These are phyloP conservation scores for Laspeyria flexula DNA, from an alignment of 2,888 invertebrate genomes.

Conservation along the genomic window DNA sequence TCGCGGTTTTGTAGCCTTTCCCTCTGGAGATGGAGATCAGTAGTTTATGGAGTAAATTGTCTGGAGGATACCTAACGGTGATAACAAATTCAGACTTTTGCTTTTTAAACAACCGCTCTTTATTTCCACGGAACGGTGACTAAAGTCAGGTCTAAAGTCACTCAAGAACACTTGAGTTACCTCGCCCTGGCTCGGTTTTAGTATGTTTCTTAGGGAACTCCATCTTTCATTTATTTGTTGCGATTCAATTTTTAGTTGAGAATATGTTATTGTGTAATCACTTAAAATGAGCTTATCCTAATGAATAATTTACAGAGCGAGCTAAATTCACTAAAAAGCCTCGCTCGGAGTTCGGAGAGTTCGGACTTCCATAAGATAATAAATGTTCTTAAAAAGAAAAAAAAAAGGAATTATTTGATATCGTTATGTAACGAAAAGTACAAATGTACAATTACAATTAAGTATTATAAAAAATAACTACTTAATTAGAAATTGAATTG, in stretches of 20 bases:
- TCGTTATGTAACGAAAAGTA: too few species aligned
- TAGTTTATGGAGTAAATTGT: not conserved
- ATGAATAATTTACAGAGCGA: too few species aligned
- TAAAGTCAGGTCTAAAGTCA: not conserved
- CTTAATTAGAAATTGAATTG: too few species aligned
- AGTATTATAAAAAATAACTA: too few species aligned
- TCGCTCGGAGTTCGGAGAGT: too few species aligned
- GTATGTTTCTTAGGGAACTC: not conserved
- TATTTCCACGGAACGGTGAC: not conserved
- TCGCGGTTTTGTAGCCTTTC: not conserved
- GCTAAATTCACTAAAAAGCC: too few species aligned
- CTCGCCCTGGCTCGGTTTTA: not conserved
- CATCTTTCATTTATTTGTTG: not conserved
- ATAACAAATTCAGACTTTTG: not conserved
- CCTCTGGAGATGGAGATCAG: not conserved
- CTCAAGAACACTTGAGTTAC: not conserved
- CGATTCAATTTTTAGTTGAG: not conserved
- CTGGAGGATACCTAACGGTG: conserved; percentile 6
- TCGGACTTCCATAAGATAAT: too few species aligned
- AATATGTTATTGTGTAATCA: not conserved
- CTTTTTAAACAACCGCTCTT: not conserved
- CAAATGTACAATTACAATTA: too few species aligned
- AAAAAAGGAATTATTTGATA: too few species aligned
- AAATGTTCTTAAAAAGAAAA: too few species aligned
- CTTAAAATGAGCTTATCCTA: too few species aligned